Evolutionary conservation across 2,888 invertebrate genomes (phyloP), one percentile per base, ranked within the genome.

Genomic region (Archaeoteleia sp.): DNA sequence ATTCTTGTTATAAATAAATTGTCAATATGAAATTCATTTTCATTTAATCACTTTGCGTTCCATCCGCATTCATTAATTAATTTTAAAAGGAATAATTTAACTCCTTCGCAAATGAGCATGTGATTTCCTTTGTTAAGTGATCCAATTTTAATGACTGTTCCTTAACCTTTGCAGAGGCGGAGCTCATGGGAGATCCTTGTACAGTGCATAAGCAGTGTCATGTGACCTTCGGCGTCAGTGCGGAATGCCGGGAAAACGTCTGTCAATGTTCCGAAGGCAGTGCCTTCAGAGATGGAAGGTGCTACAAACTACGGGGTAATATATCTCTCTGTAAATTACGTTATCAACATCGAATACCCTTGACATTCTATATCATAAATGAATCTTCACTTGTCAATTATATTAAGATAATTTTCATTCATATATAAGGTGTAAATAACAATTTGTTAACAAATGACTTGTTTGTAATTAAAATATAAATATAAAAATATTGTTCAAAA

Each of bases 271-370:
- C 78, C 42, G 71, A 75, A 37, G 80, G 80, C 12, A 78, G 85
- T 10, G 83, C 81, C 66, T 85, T 81, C 73, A 76, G 75, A 48
- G 78, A 80, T 34, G 77, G 81, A 49, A 78, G 80, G 57, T 86
- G 86, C 72, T 84, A 85, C 76, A 74, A 80, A 72, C 80, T 82
- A 46, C 79, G 82, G 37, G 81, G 86, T 86, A 74, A 74, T 72
- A 20, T 27, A 49, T 14, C 7, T 9, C 20, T 49, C n/a, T 29
- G 12, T 14, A 8, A 35, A 40, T 32, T 53, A 9, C 1, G 8
- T 7, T 49, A 13, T 25, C 9, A 12, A 14, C 76, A 13, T 15
- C 9, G 7, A 25, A 3, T 9, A 20, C 30, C 5, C 20, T 43
- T 8, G 15, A 30, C n/a, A n/a, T n/a, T n/a, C n/a, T 46, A 6